phyloP scores from a whole-genome alignment of 2,113 vertebrate genomes.

The Larimichthys polyactis region DNA sequence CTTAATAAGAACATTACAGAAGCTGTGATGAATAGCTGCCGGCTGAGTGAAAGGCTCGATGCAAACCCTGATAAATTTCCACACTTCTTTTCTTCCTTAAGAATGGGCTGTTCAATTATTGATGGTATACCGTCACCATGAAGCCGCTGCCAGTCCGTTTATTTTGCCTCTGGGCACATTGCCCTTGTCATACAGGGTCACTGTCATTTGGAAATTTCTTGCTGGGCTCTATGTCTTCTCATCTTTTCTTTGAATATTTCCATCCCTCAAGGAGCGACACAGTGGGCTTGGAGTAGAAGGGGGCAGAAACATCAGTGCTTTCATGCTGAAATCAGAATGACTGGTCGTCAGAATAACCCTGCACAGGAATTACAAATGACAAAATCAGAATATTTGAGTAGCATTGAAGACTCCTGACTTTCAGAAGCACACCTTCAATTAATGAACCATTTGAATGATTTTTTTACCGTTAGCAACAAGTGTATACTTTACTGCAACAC shows the following conservation, averaged over 20 bases:
- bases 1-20: slow-evolving; percentile 70
- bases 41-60: slow-evolving; percentile 54
- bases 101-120: slow-evolving; percentile 72
- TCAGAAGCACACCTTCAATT: too few species aligned
- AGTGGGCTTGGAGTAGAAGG: slow-evolving; percentile 3
- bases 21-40: slow-evolving; percentile 64
- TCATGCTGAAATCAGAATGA: slow-evolving; percentile 29
- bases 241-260: slow-evolving; percentile 34
- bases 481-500: too few species aligned
- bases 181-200: slow-evolving; percentile 62
- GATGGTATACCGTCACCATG: slow-evolving; percentile 56
- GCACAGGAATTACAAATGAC: slow-evolving; percentile 3
- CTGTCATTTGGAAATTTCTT: slow-evolving; percentile 47
- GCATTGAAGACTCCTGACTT: background rate
- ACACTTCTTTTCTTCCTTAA: slow-evolving; percentile 64
- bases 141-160: slow-evolving; percentile 54
- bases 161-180: slow-evolving; percentile 67
- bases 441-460: too few species aligned
- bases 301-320: slow-evolving; percentile 8
- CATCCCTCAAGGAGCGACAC: slow-evolving; percentile 22
- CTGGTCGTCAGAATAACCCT: slow-evolving; percentile 33
- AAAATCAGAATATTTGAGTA: background rate
- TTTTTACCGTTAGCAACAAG: too few species aligned
- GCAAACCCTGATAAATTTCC: slow-evolving; percentile 55
- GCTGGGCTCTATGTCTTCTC: slow-evolving; percentile 49